Evolutionary conservation across 2,113 vertebrate species (phyloP).

Genomic region (Hucho hucho): DNA sequence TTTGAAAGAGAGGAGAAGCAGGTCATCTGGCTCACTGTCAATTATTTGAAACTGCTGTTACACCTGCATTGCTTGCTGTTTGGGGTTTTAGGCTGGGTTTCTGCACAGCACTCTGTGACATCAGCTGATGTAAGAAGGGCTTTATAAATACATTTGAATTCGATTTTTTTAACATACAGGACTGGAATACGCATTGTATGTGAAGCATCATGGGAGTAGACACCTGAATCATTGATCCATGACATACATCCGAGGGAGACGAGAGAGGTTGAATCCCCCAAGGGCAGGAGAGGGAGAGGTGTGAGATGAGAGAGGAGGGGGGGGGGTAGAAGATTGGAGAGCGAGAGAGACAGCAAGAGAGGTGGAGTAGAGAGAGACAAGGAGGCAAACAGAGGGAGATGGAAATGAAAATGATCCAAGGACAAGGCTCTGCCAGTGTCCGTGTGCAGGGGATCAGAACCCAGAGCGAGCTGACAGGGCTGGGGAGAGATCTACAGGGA

Average conservation of each 20-base stretch:
- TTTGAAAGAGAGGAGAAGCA: slow-evolving; percentile 12
- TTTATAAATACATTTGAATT: no score
- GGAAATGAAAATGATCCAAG: neutral
- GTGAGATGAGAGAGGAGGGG: neutral
- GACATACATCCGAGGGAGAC: slow-evolving; percentile 63
- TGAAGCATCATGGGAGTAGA: slow-evolving; percentile 45
- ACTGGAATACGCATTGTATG: slow-evolving; percentile 31
- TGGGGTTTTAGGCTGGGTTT: no score
- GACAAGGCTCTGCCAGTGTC: neutral
- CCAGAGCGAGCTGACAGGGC: neutral
- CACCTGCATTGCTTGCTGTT: no score
- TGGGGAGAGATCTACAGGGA: neutral
- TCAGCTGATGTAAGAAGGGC: no score
- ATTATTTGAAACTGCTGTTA: slow-evolving; percentile 53
- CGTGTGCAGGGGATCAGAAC: slow-evolving; percentile 7
- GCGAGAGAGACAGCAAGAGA: neutral
- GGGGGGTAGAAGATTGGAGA: neutral
- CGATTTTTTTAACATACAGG: no score
- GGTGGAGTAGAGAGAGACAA: neutral
- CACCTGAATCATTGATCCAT: slow-evolving; percentile 61
- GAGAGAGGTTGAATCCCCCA: slow-evolving; percentile 65
- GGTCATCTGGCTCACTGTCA: slow-evolving; percentile 45
- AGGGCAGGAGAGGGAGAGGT: slow-evolving; percentile 43
- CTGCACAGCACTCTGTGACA: no score
- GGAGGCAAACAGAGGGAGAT: neutral